These are phyloP conservation scores for Daktulosphaira vitifoliae DNA, from an alignment of 1,140 invertebrate genomes.

Conservation along the genomic window DNA sequence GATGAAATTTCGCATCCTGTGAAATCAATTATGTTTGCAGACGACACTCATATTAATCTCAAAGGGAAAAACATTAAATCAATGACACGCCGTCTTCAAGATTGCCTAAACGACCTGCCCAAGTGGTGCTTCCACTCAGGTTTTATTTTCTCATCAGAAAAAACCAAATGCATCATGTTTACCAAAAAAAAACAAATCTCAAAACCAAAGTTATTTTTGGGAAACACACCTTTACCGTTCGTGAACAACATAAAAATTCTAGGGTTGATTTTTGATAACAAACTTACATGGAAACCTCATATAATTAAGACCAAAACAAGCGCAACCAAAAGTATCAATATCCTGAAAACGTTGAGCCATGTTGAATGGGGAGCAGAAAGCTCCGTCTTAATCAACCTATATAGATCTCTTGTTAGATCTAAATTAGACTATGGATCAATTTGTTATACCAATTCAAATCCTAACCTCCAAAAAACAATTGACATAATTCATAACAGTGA, in stretches of 20 bases:
- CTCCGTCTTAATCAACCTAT: neutral
- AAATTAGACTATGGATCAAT: conserved; percentile 23
- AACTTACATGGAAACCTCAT: conserved; percentile 7
- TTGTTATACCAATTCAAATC: conserved; percentile 4
- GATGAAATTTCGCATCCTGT: neutral
- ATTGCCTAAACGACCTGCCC: neutral
- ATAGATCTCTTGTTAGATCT: conserved; percentile 4
- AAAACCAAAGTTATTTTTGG: neutral
- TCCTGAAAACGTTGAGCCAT: conserved; percentile 7
- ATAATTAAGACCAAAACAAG: neutral
- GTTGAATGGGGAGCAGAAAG: neutral
- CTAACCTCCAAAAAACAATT: neutral
- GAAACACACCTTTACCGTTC: neutral
- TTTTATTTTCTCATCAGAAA: conserved; percentile 5
- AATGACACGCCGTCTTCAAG: neutral
- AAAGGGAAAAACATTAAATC: neutral
- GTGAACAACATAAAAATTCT: conserved; percentile 2
- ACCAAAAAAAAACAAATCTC: neutral
- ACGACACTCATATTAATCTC: neutral
- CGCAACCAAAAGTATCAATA: conserved; percentile 17
- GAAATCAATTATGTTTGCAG: neutral
- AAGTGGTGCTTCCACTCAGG: conserved; percentile 1
- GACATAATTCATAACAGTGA: conserved; percentile 4
- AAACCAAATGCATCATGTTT: conserved; percentile 6
- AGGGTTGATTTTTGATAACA: conserved; percentile 7